A percentile compares a stretch with the other conserved stretches of the same genome.
Conservation (phyloP, 1,140 invertebrate species). For the Phocides pigmalion region DNA sequence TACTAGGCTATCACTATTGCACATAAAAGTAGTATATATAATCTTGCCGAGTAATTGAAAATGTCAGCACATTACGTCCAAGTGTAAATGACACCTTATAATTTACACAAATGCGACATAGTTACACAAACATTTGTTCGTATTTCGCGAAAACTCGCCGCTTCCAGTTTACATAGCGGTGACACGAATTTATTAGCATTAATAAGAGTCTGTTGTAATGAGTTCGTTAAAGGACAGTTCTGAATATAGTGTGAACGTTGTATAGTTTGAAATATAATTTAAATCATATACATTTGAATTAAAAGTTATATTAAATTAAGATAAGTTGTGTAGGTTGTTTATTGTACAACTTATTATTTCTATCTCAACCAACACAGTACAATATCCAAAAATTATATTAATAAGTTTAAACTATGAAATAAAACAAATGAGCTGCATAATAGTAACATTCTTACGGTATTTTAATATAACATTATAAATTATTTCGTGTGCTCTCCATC, state of each 20-base stretch:
- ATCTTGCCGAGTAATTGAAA: conserved; percentile 8
- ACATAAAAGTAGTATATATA: too few relatives aligned
- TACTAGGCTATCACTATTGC: too few relatives aligned
- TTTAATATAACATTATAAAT: too few relatives aligned
- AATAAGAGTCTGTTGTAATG: conserved; percentile 29
- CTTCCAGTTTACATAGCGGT: conserved; percentile 23
- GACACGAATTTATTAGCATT: conserved; percentile 31
- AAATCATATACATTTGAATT: background rate
- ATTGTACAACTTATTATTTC: too few relatives aligned
- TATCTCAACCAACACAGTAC: too few relatives aligned
- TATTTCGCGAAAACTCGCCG: conserved; percentile 19
- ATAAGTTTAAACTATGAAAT: too few relatives aligned
- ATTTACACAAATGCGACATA: conserved; percentile 19
- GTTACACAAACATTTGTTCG: conserved; percentile 22
- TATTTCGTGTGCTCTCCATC: too few relatives aligned
- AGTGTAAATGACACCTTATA: conserved; percentile 13
- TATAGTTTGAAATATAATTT: background rate
- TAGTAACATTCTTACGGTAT: too few relatives aligned
- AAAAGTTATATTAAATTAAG: background rate
- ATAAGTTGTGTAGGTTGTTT: too few relatives aligned
- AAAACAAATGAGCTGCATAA: too few relatives aligned
- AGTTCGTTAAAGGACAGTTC: conserved; percentile 24
- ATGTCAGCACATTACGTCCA: conserved; percentile 10
- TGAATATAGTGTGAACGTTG: conserved; percentile 11
- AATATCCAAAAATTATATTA: too few relatives aligned